Evolutionary conservation across 92 coral and sea anemone species (phyloP), one percentile per base, ranked within the genome.

Genomic region (Phenganax stokvisi): DNA sequence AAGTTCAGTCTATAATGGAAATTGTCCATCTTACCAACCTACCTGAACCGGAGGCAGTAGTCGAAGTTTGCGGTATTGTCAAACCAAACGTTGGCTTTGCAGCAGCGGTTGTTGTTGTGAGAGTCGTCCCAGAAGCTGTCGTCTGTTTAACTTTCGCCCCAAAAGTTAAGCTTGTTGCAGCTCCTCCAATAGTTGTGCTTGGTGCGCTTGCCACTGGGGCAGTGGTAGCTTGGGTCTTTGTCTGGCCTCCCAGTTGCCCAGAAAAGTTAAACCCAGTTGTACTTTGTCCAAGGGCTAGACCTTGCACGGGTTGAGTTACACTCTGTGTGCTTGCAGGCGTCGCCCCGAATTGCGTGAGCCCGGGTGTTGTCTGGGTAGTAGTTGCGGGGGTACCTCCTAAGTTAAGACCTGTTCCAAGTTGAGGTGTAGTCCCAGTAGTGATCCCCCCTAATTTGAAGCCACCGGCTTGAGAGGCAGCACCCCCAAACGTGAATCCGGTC

Each of bases 211-310:
- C 58, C 20, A 83, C 65, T 11, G 85, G 64, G 66, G 78, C 82
- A 17, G 87, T 62, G 8, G 87, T 89, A 61, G 85, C 81, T 25
- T 77, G 13, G 0, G 83, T 30, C 56, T 86, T 86, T 54, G 83
- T 16, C 28, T 66, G 77, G 7, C 82, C 72, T 4, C 82, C 54
- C 10, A 78, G 53, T 58, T 59, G 30, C 6, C 83, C 85, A 29
- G 74, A 25, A 51, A 86, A 58, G 28, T 51, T 86, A 27, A 81
- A 74, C 1, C 83, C 79, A 15, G 83, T 47, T 12, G 85, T 56
- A 27, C 79, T 68, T 51, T 78, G 82, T 13, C 73, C 82, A 3
- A 78, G 67, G 59, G 71, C 44, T 8, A 78, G 51, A 10, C 9
- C 52, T 57, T 51, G 82, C 59, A 72, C 57, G 51, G 82, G 51